phyloP scores from a whole-genome alignment of 2,113 vertebrate species.

The Caretta caretta region DNA sequence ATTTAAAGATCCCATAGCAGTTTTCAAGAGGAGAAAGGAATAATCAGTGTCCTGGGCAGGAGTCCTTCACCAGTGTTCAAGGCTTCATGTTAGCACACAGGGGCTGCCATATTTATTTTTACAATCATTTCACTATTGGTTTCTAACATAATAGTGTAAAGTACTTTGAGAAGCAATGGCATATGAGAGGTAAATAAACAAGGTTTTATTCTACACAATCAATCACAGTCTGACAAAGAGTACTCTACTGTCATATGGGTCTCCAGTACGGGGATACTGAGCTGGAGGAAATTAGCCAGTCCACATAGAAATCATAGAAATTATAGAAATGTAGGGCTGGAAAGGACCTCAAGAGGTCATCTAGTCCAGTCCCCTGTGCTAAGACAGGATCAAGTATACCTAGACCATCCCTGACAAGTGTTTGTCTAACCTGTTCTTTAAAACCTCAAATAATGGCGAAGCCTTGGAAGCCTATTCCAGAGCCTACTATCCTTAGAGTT shows the following conservation, averaged over 20 bases:
- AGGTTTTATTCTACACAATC: background rate
- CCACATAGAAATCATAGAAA: background rate
- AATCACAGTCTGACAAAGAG: background rate
- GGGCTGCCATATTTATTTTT: background rate
- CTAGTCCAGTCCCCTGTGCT: too few species aligned
- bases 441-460: too few species aligned
- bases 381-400: too few species aligned
- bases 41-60: background rate
- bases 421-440: too few species aligned
- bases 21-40: background rate
- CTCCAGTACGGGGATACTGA: too few species aligned
- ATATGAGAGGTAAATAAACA: background rate
- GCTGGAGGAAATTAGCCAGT: background rate
- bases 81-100: accelerated
- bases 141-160: background rate
- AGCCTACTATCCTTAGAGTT: too few species aligned
- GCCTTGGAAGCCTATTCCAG: too few species aligned
- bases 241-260: accelerated
- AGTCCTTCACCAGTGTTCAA: background rate
- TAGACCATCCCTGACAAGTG: too few species aligned
- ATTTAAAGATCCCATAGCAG: accelerated
- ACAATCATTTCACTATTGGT: background rate
- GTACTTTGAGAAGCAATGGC: background rate
- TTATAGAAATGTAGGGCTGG: too few species aligned
- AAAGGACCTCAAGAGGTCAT: too few species aligned